Conservation (phyloP, 2,888 invertebrate genomes). For the Monopis laevigella region DNA sequence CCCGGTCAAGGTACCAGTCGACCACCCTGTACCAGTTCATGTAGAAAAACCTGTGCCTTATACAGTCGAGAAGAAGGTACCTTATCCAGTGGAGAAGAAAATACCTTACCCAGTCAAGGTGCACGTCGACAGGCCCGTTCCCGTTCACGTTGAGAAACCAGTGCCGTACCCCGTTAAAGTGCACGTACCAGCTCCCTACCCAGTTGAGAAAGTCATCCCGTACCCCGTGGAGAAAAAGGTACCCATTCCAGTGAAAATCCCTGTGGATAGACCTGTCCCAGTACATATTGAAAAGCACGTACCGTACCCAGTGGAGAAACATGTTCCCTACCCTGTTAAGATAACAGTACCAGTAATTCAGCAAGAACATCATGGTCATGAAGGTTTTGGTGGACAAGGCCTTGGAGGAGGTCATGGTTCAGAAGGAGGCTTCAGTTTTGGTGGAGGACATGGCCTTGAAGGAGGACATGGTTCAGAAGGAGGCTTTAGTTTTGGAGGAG, state of each 20-base stretch:
- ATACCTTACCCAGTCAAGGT: conserved; percentile 78
- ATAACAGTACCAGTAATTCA: conserved; percentile 73
- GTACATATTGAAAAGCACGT: conserved; percentile 75
- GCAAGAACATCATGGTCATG: conserved; percentile 39
- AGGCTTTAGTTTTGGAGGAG: conserved; percentile 19
- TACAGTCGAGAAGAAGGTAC: conserved; percentile 77
- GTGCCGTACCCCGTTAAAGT: conserved; percentile 81
- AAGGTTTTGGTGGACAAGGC: conserved; percentile 18
- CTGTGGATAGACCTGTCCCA: conserved; percentile 68
- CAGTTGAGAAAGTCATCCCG: conserved; percentile 72
- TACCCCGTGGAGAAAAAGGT: conserved; percentile 73
- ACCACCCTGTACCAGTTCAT: conserved; percentile 74
- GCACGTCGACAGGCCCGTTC: conserved; percentile 72
- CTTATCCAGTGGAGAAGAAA: conserved; percentile 77
- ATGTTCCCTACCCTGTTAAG: conserved; percentile 75
- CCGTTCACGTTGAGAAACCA: conserved; percentile 80
- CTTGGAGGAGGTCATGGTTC: conserved; percentile 27
- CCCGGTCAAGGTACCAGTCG: conserved; percentile 75
- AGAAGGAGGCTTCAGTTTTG: conserved; percentile 22
- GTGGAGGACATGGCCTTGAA: conserved; percentile 25
- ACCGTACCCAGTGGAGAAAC: conserved; percentile 72
- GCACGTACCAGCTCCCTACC: conserved; percentile 75
- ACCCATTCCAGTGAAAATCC: conserved; percentile 72
- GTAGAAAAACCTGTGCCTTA: conserved; percentile 75
- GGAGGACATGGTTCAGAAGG: conserved; percentile 15